These are phyloP conservation scores for Philaethria dido DNA, from an alignment of 2,888 invertebrate species.

Conservation along the genomic window DNA sequence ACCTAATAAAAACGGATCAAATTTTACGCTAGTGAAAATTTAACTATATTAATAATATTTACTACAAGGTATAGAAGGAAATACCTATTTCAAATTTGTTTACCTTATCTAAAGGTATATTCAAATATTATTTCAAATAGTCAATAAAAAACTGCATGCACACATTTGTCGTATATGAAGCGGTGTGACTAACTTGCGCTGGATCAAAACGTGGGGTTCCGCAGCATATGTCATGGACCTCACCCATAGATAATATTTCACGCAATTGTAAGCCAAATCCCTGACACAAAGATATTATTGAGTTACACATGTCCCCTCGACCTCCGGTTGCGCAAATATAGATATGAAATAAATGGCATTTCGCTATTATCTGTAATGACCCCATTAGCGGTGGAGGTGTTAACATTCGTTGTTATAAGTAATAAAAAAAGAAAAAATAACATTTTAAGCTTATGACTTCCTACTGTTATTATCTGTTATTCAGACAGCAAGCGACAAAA, in stretches of 20 bases:
- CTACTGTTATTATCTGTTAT: conserved; percentile 2
- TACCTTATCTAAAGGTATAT: neutral
- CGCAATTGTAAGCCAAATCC: conserved; percentile 72
- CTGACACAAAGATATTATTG: conserved; percentile 67
- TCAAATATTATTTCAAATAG: neutral
- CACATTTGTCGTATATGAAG: conserved; percentile 36
- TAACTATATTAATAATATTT: no score
- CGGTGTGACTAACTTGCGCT: conserved; percentile 43
- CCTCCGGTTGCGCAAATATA: conserved; percentile 68
- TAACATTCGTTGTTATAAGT: conserved; percentile 50
- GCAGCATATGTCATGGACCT: conserved; percentile 59
- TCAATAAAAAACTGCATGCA: conserved; percentile 1
- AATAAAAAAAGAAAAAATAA: conserved; percentile 19
- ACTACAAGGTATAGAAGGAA: no score
- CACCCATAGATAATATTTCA: conserved; percentile 71
- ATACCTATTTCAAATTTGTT: no score
- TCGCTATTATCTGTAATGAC: conserved; percentile 68
- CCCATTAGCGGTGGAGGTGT: conserved; percentile 62
- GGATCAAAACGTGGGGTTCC: conserved; percentile 51
- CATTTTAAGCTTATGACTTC: conserved; percentile 28
- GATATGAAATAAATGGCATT: conserved; percentile 74
- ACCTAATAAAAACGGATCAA: no score
- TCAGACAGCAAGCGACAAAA: neutral
- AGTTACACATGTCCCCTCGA: conserved; percentile 70
- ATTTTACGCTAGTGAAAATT: no score